A percentile compares a stretch with the other conserved stretches of the same genome.
phyloP scores from a whole-genome alignment of 2,888 invertebrate genomes.

The Himalopsyche tibetana region DNA sequence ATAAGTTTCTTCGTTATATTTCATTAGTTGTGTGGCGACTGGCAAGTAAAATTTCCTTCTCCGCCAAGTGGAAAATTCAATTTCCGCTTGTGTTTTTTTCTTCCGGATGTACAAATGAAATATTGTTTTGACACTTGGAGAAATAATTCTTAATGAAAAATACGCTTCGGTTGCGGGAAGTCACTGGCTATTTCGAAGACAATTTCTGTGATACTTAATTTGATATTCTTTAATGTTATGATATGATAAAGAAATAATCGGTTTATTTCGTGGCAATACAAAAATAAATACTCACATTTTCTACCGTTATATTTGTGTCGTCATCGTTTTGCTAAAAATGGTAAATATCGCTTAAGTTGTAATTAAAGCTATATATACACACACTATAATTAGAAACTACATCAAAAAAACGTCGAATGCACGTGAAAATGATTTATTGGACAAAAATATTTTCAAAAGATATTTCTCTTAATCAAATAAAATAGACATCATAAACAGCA shows the following conservation, averaged over 20 bases:
- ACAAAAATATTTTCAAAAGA: too few species aligned
- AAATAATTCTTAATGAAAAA: constrained; percentile 43
- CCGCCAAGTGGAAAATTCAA: constrained; percentile 37
- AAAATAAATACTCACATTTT: too few species aligned
- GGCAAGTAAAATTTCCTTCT: constrained; percentile 35
- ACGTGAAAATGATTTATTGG: too few species aligned
- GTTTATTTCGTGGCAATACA: not conserved
- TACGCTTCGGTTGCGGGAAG: not conserved
- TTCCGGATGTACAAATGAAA: constrained; percentile 43
- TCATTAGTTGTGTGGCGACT: constrained; percentile 38
- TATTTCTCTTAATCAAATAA: too few species aligned
- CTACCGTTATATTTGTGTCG: too few species aligned
- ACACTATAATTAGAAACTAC: too few species aligned
- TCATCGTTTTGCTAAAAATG: too few species aligned
- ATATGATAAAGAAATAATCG: not conserved
- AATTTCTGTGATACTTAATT: not conserved
- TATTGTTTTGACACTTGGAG: constrained; percentile 40
- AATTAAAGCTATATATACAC: too few species aligned
- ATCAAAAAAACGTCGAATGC: too few species aligned
- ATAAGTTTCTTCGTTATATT: constrained; percentile 36
- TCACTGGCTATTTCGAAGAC: constrained; percentile 24
- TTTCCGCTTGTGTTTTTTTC: constrained; percentile 41
- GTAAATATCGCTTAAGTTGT: too few species aligned
- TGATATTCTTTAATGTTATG: not conserved
- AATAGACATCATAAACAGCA: too few species aligned